Evolutionary conservation across 1,140 invertebrate genomes (phyloP), one percentile per base, ranked within the genome.

Genomic region (Notospermus geniculatus): DNA sequence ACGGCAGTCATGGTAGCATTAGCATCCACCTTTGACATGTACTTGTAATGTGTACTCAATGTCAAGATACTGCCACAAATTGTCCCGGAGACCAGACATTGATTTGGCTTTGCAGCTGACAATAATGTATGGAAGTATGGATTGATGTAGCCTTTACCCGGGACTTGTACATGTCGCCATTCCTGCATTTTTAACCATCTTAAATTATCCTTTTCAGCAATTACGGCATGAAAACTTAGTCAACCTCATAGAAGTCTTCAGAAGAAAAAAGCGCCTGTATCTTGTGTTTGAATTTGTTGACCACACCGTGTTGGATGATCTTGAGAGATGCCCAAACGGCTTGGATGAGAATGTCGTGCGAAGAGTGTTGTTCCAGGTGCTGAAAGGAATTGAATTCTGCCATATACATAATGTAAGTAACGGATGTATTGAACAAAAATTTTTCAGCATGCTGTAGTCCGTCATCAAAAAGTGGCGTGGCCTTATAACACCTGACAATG

Each of bases 231-330:
- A 93, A 69, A 92, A 95, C 80, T 78, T 95, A 29, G 90, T 95
- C 29, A 91, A 90, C 71, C 85, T 95, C 81, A 87, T 94, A 57
- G 92, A 94, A 80, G 91, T 93, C 45, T 95, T 95, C 78, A 85
- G 91, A 23, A 71, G 90, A 41, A 87, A 88, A 75, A 88, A 90
- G 71, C 85, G 91, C 27, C 89, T 93, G 68, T 92, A 93, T 76
- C 82, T 95, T 15, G 91, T 95, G 0, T 94, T 94, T 78, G 91
- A 95, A 74, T 94, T 89, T 80, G 82, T 93, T 66, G 90, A 93
- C 75, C 89, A 91, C 70, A 94, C 91, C 0, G 84, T 94, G 17
- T 81, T 94, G 27, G 90, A 93, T 70, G 90, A 93, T 81, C 79
- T 95, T 66, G 91, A 93, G 32, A 78, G 84, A 19, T 83, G 83